Conservation (phyloP, 2,888 invertebrate species). For the Nemotelus nigrinus region DNA sequence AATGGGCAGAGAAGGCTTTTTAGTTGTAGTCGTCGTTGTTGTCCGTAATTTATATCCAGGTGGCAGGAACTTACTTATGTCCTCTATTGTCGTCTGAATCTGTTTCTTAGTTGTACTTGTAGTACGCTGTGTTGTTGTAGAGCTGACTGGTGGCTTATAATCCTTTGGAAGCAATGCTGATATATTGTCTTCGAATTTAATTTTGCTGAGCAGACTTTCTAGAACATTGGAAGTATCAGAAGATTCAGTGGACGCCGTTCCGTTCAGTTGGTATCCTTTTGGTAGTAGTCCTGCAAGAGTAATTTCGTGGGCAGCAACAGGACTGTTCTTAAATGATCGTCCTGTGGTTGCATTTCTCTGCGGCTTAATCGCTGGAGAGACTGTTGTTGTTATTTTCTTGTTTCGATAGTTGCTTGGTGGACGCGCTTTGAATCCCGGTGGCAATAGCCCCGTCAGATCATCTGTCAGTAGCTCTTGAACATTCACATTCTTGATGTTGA, state of each 20-base stretch:
- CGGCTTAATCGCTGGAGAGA: conserved; percentile 55
- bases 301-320: conserved; percentile 68
- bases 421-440: conserved; percentile 71
- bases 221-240: conserved; percentile 47
- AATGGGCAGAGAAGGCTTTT: conserved; percentile 54
- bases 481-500: conserved; percentile 56
- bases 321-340: conserved; percentile 69
- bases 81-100: conserved; percentile 66
- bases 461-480: conserved; percentile 68
- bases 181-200: conserved; percentile 61
- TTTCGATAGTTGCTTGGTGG: conserved; percentile 68
- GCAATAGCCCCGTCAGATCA: conserved; percentile 71
- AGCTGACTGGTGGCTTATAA: conserved; percentile 66
- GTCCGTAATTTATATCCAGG: conserved; percentile 70
- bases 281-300: conserved; percentile 67
- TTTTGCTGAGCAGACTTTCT: conserved; percentile 59
- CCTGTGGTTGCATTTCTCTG: conserved; percentile 62
- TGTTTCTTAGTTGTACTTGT: conserved; percentile 60
- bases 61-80: conserved; percentile 72
- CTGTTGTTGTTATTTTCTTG: conserved; percentile 65
- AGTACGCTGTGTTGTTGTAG: conserved; percentile 52
- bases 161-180: conserved; percentile 67
- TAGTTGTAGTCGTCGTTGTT: conserved; percentile 55
- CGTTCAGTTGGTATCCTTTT: conserved; percentile 70
- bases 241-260: conserved; percentile 59